A percentile compares a stretch with the other conserved stretches of the same genome.
phyloP scores from a whole-genome alignment of 1,140 invertebrate species.

The Acromyrmex echinatior region DNA sequence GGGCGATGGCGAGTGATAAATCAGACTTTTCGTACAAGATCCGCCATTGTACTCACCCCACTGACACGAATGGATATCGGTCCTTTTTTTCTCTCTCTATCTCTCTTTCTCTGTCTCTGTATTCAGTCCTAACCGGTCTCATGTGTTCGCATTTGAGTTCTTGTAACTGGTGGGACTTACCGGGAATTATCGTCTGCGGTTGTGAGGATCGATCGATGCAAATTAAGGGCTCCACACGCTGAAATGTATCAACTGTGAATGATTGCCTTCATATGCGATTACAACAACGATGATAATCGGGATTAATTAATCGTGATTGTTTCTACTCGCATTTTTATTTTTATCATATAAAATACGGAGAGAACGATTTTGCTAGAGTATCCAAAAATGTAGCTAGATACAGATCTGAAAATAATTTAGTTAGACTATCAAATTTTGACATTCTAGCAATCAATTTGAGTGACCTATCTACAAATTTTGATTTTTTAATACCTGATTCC shows the following conservation, averaged over 20 bases:
- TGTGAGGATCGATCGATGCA: constrained; percentile 70
- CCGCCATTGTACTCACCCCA: constrained; percentile 84
- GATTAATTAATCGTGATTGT: constrained; percentile 10
- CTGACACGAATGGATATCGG: constrained; percentile 78
- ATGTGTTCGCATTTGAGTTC: constrained; percentile 72
- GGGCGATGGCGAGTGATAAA: constrained; percentile 84
- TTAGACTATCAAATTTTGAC: too few species aligned
- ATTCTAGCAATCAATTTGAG: too few species aligned
- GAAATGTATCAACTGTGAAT: constrained; percentile 52
- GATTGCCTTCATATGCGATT: constrained; percentile 25
- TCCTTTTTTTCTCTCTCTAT: constrained; percentile 68
- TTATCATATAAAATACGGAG: neutral
- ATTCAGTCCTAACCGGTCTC: constrained; percentile 73
- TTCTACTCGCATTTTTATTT: neutral
- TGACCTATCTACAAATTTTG: too few species aligned
- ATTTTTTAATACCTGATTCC: too few species aligned
- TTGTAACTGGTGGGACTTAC: constrained; percentile 66
- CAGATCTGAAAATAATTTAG: too few species aligned
- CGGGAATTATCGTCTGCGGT: constrained; percentile 72
- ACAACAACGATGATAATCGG: constrained; percentile 16
- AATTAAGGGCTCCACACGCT: constrained; percentile 60
- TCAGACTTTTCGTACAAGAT: constrained; percentile 85
- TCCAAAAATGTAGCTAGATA: too few species aligned
- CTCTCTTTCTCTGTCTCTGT: constrained; percentile 55
- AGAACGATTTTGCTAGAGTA: neutral